These are phyloP conservation scores for Epizoanthus illoricatus DNA, from an alignment of 92 coral and sea anemone species.

Conservation along the genomic window DNA sequence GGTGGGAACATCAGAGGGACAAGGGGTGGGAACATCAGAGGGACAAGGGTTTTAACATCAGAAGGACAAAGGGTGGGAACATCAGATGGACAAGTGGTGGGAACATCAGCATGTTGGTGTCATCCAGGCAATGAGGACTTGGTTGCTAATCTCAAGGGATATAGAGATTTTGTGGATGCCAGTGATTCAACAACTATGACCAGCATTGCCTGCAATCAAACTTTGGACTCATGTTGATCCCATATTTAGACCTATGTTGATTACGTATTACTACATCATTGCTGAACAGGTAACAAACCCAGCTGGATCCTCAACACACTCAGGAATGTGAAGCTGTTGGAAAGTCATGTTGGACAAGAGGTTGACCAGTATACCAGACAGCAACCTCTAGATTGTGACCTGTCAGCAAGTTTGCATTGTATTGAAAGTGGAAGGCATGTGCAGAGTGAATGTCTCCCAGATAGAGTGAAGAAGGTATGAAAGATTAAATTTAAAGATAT, in stretches of 20 bases:
- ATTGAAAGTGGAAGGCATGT: slow-evolving; percentile 58
- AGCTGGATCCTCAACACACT: slow-evolving; percentile 89
- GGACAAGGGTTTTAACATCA: no score
- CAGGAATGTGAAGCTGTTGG: slow-evolving; percentile 81
- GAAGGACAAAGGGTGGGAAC: no score
- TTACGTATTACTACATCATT: not conserved
- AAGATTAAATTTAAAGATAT: no score
- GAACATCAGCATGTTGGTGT: not conserved
- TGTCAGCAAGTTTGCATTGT: slow-evolving; percentile 48
- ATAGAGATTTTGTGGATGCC: no score
- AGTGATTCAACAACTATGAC: no score
- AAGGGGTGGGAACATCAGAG: not conserved
- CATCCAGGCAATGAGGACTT: no score
- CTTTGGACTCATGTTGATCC: no score
- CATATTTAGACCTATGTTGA: no score
- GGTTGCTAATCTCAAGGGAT: no score
- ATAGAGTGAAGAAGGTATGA: slow-evolving; percentile 77
- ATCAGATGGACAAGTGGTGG: no score
- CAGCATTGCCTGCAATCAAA: no score
- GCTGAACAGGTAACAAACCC: slow-evolving; percentile 58
- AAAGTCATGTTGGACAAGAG: slow-evolving; percentile 84
- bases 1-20: no score
- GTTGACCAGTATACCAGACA: slow-evolving; percentile 78
- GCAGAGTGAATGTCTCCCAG: slow-evolving; percentile 54
- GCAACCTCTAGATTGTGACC: slow-evolving; percentile 38